Conservation (phyloP, 2,113 vertebrate genomes). For the Muscicapa adusta region DNA sequence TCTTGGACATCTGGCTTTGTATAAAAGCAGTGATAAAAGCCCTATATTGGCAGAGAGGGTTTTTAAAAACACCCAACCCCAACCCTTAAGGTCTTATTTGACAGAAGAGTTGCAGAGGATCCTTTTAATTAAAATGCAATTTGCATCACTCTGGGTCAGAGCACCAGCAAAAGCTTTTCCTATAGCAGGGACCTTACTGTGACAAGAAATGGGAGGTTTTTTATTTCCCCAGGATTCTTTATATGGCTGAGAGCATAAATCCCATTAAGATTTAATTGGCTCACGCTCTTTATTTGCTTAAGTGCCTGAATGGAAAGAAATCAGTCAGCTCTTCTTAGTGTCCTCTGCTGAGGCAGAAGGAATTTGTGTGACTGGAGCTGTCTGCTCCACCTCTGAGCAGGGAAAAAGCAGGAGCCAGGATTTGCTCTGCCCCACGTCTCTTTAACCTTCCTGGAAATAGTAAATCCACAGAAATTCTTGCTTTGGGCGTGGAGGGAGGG, state of each 20-base stretch:
- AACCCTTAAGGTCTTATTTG: neutral
- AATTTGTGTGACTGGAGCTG: neutral
- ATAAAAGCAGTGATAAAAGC: neutral
- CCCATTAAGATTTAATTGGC: constrained; percentile 6
- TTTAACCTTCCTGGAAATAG: neutral
- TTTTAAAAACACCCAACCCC: neutral
- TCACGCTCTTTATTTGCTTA: neutral
- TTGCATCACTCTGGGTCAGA: neutral
- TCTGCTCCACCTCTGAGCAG: neutral
- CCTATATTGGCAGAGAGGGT: neutral
- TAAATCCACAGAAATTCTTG: neutral
- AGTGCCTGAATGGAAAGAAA: neutral
- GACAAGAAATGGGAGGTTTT: neutral
- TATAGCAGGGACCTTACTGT: neutral
- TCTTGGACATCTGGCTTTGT: neutral
- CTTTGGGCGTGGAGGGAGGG: neutral
- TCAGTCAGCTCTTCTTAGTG: neutral
- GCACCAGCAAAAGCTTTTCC: neutral
- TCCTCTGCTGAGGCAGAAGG: neutral
- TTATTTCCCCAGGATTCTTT: neutral
- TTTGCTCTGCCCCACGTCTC: neutral
- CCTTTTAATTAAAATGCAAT: neutral
- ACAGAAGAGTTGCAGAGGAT: neutral
- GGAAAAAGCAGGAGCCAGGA: neutral
- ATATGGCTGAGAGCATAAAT: neutral